phyloP scores from a whole-genome alignment of 2,113 vertebrate species.

The Antennarius striatus region DNA sequence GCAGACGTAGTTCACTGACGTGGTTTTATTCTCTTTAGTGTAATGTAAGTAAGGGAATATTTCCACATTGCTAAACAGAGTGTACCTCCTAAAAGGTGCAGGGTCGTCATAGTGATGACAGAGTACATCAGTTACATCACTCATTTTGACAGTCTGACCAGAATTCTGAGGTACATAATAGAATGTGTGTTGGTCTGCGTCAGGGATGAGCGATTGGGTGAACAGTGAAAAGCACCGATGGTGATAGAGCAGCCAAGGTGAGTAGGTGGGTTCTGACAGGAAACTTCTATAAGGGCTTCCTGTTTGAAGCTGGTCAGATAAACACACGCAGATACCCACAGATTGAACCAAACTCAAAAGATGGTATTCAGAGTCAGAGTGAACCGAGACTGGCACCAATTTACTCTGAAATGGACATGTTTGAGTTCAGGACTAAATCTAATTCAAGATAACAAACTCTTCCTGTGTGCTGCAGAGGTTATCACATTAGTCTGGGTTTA shows the following conservation, averaged over 20 bases:
- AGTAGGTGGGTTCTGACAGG: constrained; percentile 48
- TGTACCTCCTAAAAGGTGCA: too few species aligned
- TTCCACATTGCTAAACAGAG: too few species aligned
- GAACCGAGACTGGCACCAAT: not conserved
- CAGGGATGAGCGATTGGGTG: not conserved
- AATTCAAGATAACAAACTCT: constrained; percentile 16
- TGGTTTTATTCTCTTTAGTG: too few species aligned
- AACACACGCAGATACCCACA: constrained; percentile 8
- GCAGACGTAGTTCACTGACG: too few species aligned
- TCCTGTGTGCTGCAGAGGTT: constrained; percentile 30
- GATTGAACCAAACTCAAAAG: constrained; percentile 11
- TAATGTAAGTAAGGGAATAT: too few species aligned
- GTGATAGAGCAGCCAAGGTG: not conserved
- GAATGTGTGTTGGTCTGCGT: constrained; percentile 3
- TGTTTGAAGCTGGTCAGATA: constrained; percentile 27
- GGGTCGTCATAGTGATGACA: not conserved
- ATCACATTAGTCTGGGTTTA: not conserved
- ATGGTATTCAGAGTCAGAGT: not conserved
- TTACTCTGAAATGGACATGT: not conserved
- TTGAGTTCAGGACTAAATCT: not conserved
- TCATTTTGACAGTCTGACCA: constrained; percentile 9
- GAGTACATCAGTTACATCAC: not conserved
- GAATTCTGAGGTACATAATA: constrained; percentile 12
- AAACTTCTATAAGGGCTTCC: constrained; percentile 59
- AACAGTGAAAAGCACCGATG: not conserved